Evolutionary conservation across 2,113 vertebrate species (phyloP).

Genomic region (Otocyon megalotis): DNA sequence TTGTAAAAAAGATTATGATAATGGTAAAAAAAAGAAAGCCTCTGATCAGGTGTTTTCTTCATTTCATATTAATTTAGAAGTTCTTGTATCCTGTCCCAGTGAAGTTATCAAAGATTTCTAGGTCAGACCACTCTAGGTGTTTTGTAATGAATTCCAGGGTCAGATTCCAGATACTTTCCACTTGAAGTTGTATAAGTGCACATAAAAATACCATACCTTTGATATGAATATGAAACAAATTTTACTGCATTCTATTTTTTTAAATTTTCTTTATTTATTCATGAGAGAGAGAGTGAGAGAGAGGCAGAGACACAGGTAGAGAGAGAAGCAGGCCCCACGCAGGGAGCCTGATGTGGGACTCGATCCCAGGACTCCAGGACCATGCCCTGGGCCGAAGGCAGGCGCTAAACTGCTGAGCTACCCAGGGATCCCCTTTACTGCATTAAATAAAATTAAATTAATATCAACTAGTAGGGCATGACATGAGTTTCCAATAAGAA

Average conservation of each 20-base stretch:
- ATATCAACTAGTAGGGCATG: background rate
- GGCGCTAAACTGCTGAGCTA: too few relatives aligned
- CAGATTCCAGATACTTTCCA: background rate
- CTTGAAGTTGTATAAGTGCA: background rate
- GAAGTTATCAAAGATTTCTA: background rate
- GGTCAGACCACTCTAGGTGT: background rate
- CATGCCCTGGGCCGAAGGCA: too few relatives aligned
- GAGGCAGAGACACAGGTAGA: too few relatives aligned
- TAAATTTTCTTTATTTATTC: too few relatives aligned
- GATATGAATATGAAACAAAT: background rate
- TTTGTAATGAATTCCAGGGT: background rate
- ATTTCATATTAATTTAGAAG: background rate
- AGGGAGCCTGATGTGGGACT: too few relatives aligned
- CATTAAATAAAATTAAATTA: constrained; percentile 8
- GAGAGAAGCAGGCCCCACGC: too few relatives aligned
- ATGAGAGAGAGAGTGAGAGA: too few relatives aligned
- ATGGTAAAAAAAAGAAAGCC: background rate
- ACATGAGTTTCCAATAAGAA: constrained; percentile 46
- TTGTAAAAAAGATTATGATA: background rate
- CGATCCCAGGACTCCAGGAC: too few relatives aligned
- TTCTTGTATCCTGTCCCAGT: background rate
- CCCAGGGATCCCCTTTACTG: too few relatives aligned
- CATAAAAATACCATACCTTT: background rate
- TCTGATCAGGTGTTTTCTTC: background rate
- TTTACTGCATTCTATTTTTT: background rate